phyloP scores from a whole-genome alignment of 1,140 invertebrate species.

The Drosophila cardini region DNA sequence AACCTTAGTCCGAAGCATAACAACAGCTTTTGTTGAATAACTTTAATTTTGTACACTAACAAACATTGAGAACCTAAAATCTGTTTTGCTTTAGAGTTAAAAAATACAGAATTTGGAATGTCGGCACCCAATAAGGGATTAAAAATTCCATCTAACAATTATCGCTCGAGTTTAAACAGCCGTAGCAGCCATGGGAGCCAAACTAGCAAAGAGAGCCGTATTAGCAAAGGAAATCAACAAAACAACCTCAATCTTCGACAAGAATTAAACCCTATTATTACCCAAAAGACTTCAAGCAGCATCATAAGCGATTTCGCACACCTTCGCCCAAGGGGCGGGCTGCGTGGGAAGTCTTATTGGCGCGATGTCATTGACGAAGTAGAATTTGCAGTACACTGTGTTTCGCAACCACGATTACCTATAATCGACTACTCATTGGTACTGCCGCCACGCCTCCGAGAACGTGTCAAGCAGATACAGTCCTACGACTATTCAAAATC shows the following conservation, averaged over 20 bases:
- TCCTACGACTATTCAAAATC: conserved; percentile 74
- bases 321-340: conserved; percentile 28
- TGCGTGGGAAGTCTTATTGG: conserved; percentile 63
- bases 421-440: conserved; percentile 73
- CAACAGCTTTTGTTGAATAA: neutral
- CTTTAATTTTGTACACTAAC: neutral
- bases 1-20: neutral
- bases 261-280: neutral
- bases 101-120: conserved; percentile 4
- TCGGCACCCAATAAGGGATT: neutral
- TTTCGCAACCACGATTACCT: conserved; percentile 56
- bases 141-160: neutral
- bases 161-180: neutral
- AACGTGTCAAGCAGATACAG: conserved; percentile 71
- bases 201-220: neutral
- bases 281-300: conserved; percentile 35
- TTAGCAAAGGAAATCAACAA: neutral
- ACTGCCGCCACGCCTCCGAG: conserved; percentile 57
- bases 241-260: neutral
- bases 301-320: conserved; percentile 52
- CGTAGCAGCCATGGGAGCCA: neutral
- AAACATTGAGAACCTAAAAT: neutral
- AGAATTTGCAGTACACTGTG: conserved; percentile 57
- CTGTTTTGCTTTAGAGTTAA: neutral
- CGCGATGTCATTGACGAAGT: conserved; percentile 64